Percentiles rank a stretch among this genome's conserved stretches.
Conservation (phyloP, 2,797 vertebrate genomes). For the Melanotaenia parkinsoni region DNA sequence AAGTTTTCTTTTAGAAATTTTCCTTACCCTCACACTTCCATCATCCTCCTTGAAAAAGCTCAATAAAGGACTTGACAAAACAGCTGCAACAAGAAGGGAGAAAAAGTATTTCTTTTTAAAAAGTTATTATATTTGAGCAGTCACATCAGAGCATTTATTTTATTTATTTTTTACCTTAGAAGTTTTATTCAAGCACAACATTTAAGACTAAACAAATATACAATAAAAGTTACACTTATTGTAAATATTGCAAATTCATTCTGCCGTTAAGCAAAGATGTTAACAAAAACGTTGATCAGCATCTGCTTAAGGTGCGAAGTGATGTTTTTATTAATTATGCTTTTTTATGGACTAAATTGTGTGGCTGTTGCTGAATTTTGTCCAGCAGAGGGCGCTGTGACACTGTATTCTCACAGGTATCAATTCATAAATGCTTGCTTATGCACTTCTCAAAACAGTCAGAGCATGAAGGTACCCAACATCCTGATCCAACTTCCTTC, state of each 20-base stretch:
- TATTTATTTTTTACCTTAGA: no score
- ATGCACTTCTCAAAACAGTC: neutral
- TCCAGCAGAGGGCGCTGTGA: slow-evolving; percentile 66
- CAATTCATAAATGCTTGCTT: slow-evolving; percentile 8
- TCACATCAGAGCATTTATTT: no score
- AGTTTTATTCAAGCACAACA: no score
- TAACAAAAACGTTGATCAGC: neutral
- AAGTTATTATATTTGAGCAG: no score
- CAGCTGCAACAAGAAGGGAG: neutral
- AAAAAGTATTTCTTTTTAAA: no score
- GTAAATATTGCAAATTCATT: neutral
- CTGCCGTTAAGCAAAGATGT: neutral
- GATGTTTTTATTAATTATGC: neutral
- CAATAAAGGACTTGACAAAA: neutral
- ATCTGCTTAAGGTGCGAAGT: neutral
- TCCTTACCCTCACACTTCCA: neutral
- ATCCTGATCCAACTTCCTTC: slow-evolving; percentile 3
- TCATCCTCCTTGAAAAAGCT: no score
- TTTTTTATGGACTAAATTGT: neutral
- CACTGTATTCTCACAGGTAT: slow-evolving; percentile 15
- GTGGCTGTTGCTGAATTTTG: neutral
- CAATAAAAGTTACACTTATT: neutral
- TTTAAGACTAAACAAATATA: neutral
- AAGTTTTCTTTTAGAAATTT: no score
- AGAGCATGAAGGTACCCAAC: neutral